Percentiles rank a stretch among this genome's conserved stretches.
phyloP scores from a whole-genome alignment of 2,888 invertebrate species.

The Chloromyia formosa region DNA sequence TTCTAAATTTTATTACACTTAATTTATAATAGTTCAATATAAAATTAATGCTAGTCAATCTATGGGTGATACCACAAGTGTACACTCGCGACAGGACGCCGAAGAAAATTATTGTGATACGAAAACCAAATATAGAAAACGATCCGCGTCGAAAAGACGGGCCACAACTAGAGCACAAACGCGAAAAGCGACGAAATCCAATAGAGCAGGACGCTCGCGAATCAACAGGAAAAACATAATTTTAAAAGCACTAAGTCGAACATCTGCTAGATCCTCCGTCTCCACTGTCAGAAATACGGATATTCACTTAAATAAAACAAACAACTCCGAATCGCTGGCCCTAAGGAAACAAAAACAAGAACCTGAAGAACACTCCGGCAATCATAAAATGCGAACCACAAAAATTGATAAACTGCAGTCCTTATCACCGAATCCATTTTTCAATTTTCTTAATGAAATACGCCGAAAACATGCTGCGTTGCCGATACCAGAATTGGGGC shows the following conservation, averaged over 20 bases:
- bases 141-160: too few species aligned
- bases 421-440: constrained; percentile 42
- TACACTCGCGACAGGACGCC: not conserved
- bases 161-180: too few species aligned
- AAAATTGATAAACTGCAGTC: not conserved
- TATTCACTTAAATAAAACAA: not conserved
- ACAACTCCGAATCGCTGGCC: constrained; percentile 13
- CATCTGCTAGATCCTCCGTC: not conserved
- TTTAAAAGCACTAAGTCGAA: not conserved
- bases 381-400: not conserved
- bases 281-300: not conserved
- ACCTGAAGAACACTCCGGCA: too few species aligned
- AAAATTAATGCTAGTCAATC: too few species aligned
- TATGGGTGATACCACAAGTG: constrained; percentile 9
- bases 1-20: too few species aligned
- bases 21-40: too few species aligned
- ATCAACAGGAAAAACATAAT: not conserved
- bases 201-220: too few species aligned
- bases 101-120: not conserved
- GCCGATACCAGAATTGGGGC: constrained; percentile 6
- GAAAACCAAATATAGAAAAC: too few species aligned
- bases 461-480: not conserved
- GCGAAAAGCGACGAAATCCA: not conserved
- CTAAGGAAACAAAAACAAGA: too few species aligned
- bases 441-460: constrained; percentile 43